Conservation (phyloP, 2,888 invertebrate species). For the Gymnosoma rotundatum region DNA sequence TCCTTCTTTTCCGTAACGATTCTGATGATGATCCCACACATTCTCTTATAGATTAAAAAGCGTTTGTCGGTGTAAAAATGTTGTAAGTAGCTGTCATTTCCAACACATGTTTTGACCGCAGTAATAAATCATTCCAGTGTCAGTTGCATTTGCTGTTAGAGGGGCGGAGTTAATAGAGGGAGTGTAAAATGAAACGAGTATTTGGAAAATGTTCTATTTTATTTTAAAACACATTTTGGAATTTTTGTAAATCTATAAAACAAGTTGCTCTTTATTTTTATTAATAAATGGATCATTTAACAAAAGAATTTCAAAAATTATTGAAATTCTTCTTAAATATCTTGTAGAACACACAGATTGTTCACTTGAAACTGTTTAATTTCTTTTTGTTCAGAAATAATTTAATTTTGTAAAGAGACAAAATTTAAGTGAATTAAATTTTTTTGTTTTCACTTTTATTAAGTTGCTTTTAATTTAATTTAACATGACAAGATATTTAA, state of each 20-base stretch:
- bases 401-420: too few relatives aligned
- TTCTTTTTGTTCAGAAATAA: too few relatives aligned
- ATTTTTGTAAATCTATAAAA: constrained; percentile 4
- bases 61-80: constrained; percentile 77
- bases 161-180: constrained; percentile 39
- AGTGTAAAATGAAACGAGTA: constrained; percentile 13
- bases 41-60: constrained; percentile 26
- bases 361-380: background rate
- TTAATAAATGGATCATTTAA: constrained; percentile 59
- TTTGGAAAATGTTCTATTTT: constrained; percentile 35
- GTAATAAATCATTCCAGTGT: constrained; percentile 81
- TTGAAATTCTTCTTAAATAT: constrained; percentile 16
- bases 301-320: constrained; percentile 37
- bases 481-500: too few relatives aligned
- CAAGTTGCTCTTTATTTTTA: constrained; percentile 38
- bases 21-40: constrained; percentile 58
- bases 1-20: background rate
- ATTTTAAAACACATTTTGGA: background rate
- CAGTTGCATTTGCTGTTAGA: constrained; percentile 64
- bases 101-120: constrained; percentile 83
- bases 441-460: too few relatives aligned
- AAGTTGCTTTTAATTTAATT: too few relatives aligned
- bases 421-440: too few relatives aligned
- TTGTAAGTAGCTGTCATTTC: constrained; percentile 82
- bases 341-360: constrained; percentile 10